A percentile compares a stretch with the other conserved stretches of the same genome.
phyloP scores from a whole-genome alignment of 2,113 vertebrate species.

The Caranx ignobilis region DNA sequence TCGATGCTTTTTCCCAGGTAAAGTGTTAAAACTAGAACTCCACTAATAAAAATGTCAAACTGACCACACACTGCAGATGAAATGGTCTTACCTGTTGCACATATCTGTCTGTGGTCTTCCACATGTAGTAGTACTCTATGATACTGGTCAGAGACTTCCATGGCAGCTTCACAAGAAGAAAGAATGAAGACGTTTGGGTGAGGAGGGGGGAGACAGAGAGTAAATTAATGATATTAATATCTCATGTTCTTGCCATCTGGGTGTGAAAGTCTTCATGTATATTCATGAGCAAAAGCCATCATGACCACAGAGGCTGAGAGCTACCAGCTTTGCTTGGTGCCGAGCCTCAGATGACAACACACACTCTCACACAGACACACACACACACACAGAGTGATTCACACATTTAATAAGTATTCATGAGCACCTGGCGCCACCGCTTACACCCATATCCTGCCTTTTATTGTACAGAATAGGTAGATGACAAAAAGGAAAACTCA shows the following conservation, averaged over 20 bases:
- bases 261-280: constrained; percentile 63
- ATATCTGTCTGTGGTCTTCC: constrained; percentile 99
- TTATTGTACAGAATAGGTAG: constrained; percentile 30
- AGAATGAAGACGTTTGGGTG: neutral
- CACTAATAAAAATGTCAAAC: neutral
- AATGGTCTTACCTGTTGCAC: constrained; percentile 92
- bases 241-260: constrained; percentile 72
- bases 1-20: neutral
- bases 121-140: constrained; percentile 99
- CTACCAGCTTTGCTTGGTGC: constrained; percentile 43
- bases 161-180: constrained; percentile 88
- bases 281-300: constrained; percentile 63
- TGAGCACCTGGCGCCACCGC: constrained; percentile 61
- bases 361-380: neutral
- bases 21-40: neutral
- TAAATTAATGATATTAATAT: constrained; percentile 74
- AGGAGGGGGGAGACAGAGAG: constrained; percentile 36
- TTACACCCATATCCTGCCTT: constrained; percentile 33
- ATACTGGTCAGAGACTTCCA: constrained; percentile 99
- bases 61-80: neutral
- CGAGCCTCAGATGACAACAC: constrained; percentile 31
- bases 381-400: constrained; percentile 47
- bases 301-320: constrained; percentile 58
- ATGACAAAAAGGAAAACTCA: constrained; percentile 20
- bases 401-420: constrained; percentile 71